A percentile compares a stretch with the other conserved stretches of the same genome.
phyloP scores from a whole-genome alignment of 2,797 vertebrate genomes.

The Helostoma temminkii region DNA sequence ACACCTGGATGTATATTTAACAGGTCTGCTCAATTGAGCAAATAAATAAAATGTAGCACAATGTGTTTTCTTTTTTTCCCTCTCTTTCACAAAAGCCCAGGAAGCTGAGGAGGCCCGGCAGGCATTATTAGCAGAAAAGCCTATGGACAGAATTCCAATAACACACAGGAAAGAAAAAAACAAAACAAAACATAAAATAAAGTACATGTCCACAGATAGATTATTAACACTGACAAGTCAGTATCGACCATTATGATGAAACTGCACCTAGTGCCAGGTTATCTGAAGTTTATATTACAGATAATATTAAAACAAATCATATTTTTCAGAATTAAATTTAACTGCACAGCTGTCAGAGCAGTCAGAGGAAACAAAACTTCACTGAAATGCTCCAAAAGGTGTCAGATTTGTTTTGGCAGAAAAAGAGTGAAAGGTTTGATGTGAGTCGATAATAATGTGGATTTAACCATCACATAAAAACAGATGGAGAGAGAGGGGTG shows the following conservation, averaged over 20 bases:
- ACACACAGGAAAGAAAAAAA: constrained; percentile 19
- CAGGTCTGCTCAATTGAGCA: constrained; percentile 66
- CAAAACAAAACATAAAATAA: constrained; percentile 24
- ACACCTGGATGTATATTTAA: constrained; percentile 79
- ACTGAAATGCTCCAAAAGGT: too few species aligned
- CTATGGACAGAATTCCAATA: constrained; percentile 54
- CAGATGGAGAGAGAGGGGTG: constrained; percentile 16
- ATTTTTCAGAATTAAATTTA: constrained; percentile 29
- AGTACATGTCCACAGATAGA: constrained; percentile 47
- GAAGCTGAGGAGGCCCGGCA: constrained; percentile 60
- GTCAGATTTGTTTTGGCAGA: constrained; percentile 38
- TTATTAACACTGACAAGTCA: constrained; percentile 64
- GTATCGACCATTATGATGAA: constrained; percentile 31
- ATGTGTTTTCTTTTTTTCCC: constrained; percentile 43
- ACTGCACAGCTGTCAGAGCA: too few species aligned
- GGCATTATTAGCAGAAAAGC: constrained; percentile 65
- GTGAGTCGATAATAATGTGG: constrained; percentile 44
- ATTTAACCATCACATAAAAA: constrained; percentile 31
- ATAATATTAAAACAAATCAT: constrained; percentile 23
- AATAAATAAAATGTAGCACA: constrained; percentile 77
- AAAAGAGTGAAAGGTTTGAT: constrained; percentile 43
- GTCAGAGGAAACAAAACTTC: too few species aligned
- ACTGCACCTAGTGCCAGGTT: constrained; percentile 17
- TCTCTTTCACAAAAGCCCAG: constrained; percentile 20
- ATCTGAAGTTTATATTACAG: constrained; percentile 11